Evolutionary conservation across 2,888 invertebrate genomes (phyloP), one percentile per base, ranked within the genome.

Genomic region (Chrysolina haemoptera): DNA sequence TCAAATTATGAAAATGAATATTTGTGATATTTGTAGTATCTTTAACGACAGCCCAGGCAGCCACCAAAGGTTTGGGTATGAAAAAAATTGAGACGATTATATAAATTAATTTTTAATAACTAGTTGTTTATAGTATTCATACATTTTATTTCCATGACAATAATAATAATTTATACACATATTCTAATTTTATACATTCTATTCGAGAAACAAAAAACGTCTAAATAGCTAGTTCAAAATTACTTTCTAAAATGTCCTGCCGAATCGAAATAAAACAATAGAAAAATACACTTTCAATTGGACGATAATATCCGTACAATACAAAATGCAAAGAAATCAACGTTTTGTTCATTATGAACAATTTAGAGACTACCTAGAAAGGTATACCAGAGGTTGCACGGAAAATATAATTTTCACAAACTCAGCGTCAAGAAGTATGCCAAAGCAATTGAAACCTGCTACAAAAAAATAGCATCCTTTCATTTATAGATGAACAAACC

Each of bases 181-280:
- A 59, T 22, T 6, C 65, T 63, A 65, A 14, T 43, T 46, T 68
- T 55, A 35, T 68, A 68, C 68, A 68, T 8, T 59, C 46, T 46
- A 35, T 53, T 22, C 22, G 22, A 68, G 20, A 68, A 59, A 68
- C n/a, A 68, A 43, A 43, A n/a, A 12, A 46, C 27, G 50, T 59
- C 53, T 55, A 68, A 20, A 40, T 18, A 55, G 10, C 55, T 68
- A 68, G 16, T 59, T 68, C 14, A 53, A 53, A 9, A 40, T n/a
- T 41, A 41, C 8, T 35, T 62, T 35, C 35, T 62, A 27, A 35
- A 41, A 20, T 18, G 18, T 63, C 16, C 63, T 8, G 59, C n/a
- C 59, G 12, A 59, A 27, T 59, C 11, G 35, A 59, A 35, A 59
- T 9, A 35, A 59, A 53, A 18, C 11, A 50, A 67, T 67, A 67